Evolutionary conservation across 92 coral and sea anemone genomes (phyloP), one percentile per base, ranked within the genome.

Genomic region (Epizoanthus rinbou): DNA sequence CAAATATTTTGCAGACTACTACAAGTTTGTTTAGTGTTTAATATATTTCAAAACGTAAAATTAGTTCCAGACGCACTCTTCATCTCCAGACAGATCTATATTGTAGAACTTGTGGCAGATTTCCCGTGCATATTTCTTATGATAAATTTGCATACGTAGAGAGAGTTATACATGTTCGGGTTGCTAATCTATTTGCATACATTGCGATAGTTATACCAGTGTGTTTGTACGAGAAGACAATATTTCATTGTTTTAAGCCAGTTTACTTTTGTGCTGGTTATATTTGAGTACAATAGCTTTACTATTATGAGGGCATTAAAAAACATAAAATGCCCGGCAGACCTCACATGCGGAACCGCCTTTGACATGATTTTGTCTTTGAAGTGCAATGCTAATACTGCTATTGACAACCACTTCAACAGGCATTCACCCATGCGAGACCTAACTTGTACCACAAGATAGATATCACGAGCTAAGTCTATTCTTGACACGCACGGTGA

Each of bases 311-410:
- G 11, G 11, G 14, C 14, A 10, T 47, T 47, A 10, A 47, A 47
- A 9, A 8, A 37, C 43, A 47, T 47, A 13, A 47, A 47, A 47
- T 47, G 11, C 0, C 4, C 53, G 13, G 4, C 54, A 47, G 53
- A 4, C 53, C 53, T 47, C 54, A 10, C 15, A 15, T 47, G 54
- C 15, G 54, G 3, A 6, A 7, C n/a, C 19, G 4, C 1, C 10
- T 10, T 39, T 28, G 31, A 28, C 31, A 28, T 28, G 31, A 28
- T 28, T 28, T 28, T 47, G 24, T 21, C 10, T 14, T 37, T 71
- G 45, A 41, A 78, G 82, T 78, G 71, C 37, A 60, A 60, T 78
- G 71, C 57, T 60, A 78, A n/a, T 75, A 41, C n/a, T 33, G 24
- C 13, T 50, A 21, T 63, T 59, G 6, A 22, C 56, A 39, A 9